Evolutionary conservation across 1,140 invertebrate genomes (phyloP).

Genomic region (Micrasema minimum): DNA sequence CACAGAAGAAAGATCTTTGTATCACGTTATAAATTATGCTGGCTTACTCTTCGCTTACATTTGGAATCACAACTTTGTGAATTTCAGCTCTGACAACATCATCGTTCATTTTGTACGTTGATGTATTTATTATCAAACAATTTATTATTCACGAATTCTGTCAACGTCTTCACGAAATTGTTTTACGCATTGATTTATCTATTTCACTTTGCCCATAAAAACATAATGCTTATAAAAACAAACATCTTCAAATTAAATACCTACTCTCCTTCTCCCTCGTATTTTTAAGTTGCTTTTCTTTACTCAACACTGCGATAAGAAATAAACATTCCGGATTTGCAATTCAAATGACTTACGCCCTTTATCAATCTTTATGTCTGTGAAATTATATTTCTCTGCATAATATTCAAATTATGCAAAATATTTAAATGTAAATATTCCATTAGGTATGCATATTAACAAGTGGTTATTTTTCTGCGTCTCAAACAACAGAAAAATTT

Average conservation of each 20-base stretch:
- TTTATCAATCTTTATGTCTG: slow-evolving; percentile 29
- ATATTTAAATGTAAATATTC: slow-evolving; percentile 27
- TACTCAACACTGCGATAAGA: background rate
- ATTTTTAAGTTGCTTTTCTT: no score
- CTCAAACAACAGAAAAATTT: background rate
- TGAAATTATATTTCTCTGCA: slow-evolving; percentile 23
- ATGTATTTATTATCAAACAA: background rate
- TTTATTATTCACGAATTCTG: no score
- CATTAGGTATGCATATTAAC: slow-evolving; percentile 14
- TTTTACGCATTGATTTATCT: no score
- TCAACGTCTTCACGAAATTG: no score
- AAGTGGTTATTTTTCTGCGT: slow-evolving; percentile 21
- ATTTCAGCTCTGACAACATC: slow-evolving; percentile 2
- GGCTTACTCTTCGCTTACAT: slow-evolving; percentile 10
- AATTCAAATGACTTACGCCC: slow-evolving; percentile 20
- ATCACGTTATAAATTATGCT: slow-evolving; percentile 30
- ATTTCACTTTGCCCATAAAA: no score
- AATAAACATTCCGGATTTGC: slow-evolving; percentile 11
- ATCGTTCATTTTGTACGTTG: slow-evolving; percentile 10
- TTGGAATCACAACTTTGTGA: slow-evolving; percentile 10
- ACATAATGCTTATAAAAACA: no score
- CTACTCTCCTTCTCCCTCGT: no score
- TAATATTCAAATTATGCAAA: slow-evolving; percentile 27
- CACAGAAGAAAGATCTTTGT: slow-evolving; percentile 30
- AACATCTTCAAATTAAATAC: no score